Conservation (phyloP, 2,113 vertebrate species). For the Ammospiza nelsoni region DNA sequence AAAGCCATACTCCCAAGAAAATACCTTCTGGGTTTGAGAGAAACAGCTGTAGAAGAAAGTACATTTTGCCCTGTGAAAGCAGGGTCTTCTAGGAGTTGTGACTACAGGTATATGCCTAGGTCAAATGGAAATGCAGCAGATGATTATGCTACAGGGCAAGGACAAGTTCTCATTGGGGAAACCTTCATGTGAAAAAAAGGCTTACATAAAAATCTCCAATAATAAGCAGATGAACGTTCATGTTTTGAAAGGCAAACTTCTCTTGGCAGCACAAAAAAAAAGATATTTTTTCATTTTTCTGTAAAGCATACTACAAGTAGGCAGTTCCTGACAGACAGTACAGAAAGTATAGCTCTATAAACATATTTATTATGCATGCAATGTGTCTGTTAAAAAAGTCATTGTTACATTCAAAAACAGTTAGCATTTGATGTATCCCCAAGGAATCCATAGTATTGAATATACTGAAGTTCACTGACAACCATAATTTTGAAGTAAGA, state of each 20-base stretch:
- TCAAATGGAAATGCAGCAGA: not conserved
- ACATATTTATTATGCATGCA: not conserved
- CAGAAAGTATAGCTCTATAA: not conserved
- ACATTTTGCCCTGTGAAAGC: not conserved
- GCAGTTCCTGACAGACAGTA: not conserved
- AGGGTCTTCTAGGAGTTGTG: not conserved
- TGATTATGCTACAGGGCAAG: not conserved
- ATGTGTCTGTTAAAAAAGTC: not conserved
- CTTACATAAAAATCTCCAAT: not conserved
- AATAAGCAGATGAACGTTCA: not conserved
- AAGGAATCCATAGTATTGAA: not conserved
- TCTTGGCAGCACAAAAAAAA: not conserved
- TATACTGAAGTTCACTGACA: not conserved
- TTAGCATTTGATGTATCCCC: not conserved
- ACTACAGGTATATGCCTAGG: fast-evolving
- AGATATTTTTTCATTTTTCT: not conserved
- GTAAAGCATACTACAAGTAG: not conserved
- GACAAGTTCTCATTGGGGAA: not conserved
- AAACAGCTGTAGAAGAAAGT: not conserved
- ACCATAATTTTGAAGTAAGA: not conserved
- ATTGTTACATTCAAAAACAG: not conserved
- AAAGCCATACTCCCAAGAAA: not conserved
- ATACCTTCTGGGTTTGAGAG: not conserved
- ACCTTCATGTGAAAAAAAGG: not conserved
- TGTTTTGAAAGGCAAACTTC: not conserved